Evolutionary conservation across 2,797 vertebrate species (phyloP).

Genomic region (Galago senegalensis): DNA sequence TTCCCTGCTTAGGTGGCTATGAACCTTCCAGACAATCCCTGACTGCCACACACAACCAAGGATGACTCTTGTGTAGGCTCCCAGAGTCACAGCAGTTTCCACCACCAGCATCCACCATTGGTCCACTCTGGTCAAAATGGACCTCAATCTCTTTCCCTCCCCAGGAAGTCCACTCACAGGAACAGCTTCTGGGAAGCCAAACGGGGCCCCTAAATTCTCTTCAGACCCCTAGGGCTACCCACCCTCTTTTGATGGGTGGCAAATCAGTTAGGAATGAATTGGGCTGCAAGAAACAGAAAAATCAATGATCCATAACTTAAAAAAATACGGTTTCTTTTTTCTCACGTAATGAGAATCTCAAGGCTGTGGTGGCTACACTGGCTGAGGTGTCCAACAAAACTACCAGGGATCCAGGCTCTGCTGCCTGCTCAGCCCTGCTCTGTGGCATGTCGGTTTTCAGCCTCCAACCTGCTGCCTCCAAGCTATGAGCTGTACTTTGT

Average conservation of each 20-base stretch:
- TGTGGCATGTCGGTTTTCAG: background rate
- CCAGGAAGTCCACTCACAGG: background rate
- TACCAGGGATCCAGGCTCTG: background rate
- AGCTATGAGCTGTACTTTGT: no score
- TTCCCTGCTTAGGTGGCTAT: background rate
- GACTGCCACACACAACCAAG: background rate
- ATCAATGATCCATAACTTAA: background rate
- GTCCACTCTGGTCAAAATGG: background rate
- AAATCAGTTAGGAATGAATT: background rate
- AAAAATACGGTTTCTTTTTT: background rate
- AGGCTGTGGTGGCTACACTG: fast-evolving
- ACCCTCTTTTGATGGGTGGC: background rate
- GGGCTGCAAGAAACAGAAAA: background rate
- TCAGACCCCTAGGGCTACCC: background rate
- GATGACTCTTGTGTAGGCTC: background rate
- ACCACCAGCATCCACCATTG: background rate
- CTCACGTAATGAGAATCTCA: background rate
- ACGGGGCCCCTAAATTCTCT: background rate
- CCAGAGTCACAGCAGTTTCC: background rate
- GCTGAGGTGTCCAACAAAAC: background rate
- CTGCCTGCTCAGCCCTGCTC: background rate
- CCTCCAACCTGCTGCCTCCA: background rate
- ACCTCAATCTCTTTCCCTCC: background rate
- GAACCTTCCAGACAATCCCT: background rate
- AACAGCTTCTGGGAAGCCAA: background rate